phyloP scores from a whole-genome alignment of 2,888 invertebrate species.

The Drosophila rubida region DNA sequence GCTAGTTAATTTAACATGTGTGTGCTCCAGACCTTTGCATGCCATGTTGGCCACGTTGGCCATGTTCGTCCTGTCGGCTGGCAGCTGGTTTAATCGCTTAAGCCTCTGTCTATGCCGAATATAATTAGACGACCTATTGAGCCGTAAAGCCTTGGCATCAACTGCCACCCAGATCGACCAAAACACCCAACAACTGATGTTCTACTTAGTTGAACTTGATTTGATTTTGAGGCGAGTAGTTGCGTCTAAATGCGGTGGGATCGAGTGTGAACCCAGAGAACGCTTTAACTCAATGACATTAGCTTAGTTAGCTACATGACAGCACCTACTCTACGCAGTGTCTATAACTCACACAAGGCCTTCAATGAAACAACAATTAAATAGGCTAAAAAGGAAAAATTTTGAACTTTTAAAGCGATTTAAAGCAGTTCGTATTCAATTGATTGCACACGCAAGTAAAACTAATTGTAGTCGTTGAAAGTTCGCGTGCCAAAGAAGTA shows the following conservation, averaged over 20 bases:
- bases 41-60: background rate
- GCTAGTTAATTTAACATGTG: conserved; percentile 63
- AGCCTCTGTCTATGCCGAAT: conserved; percentile 36
- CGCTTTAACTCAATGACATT: conserved; percentile 7
- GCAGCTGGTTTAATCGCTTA: conserved; percentile 20
- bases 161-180: background rate
- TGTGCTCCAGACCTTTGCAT: conserved; percentile 19
- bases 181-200: conserved; percentile 20
- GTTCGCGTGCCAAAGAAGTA: background rate
- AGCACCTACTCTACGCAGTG: background rate
- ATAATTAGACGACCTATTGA: conserved; percentile 73
- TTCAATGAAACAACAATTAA: background rate
- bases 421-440: background rate
- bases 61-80: conserved; percentile 3
- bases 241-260: background rate
- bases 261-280: background rate
- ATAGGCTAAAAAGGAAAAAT: no score
- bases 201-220: conserved; percentile 65
- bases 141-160: conserved; percentile 60
- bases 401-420: no score
- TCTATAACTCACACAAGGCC: background rate
- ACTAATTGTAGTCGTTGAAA: background rate
- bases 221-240: conserved; percentile 47
- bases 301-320: background rate
- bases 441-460: background rate